These are phyloP conservation scores for Orthosia gothica DNA, from an alignment of 2,888 invertebrate genomes.

Conservation along the genomic window DNA sequence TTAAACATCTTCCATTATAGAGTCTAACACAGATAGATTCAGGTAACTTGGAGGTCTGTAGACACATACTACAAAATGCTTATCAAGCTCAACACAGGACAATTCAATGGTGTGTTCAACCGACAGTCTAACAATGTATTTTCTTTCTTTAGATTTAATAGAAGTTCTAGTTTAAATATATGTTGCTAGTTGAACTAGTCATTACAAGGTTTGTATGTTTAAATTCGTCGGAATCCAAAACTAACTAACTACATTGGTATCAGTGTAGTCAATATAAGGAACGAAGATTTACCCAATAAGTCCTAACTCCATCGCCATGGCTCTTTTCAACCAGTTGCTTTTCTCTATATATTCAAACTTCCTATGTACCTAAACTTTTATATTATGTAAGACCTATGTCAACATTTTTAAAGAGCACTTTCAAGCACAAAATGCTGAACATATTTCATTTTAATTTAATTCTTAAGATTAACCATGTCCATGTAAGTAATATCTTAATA, in stretches of 20 bases:
- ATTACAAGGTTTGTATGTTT: too few species aligned
- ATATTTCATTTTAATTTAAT: constrained; percentile 57
- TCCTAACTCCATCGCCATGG: neutral
- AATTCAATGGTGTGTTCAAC: too few species aligned
- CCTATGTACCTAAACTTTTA: constrained; percentile 12
- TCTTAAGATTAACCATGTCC: constrained; percentile 59
- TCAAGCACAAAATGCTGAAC: constrained; percentile 60
- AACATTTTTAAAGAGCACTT: constrained; percentile 10
- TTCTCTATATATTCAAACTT: neutral
- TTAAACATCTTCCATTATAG: too few species aligned
- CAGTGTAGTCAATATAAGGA: neutral
- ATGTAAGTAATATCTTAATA: constrained; percentile 63
- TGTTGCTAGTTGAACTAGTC: too few species aligned
- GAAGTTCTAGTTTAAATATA: too few species aligned
- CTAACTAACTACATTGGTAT: neutral
- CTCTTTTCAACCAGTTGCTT: constrained; percentile 1
- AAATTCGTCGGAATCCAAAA: neutral
- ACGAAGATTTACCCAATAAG: neutral
- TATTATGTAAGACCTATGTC: neutral
- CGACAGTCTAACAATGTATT: too few species aligned
- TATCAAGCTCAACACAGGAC: too few species aligned
- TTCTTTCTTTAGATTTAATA: too few species aligned
- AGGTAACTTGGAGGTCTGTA: too few species aligned
- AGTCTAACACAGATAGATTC: too few species aligned
- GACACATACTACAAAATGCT: too few species aligned